These are phyloP conservation scores for Sycon ciliatum DNA, from an alignment of 37 sponge, comb jelly and placozoan genomes.

Conservation along the genomic window DNA sequence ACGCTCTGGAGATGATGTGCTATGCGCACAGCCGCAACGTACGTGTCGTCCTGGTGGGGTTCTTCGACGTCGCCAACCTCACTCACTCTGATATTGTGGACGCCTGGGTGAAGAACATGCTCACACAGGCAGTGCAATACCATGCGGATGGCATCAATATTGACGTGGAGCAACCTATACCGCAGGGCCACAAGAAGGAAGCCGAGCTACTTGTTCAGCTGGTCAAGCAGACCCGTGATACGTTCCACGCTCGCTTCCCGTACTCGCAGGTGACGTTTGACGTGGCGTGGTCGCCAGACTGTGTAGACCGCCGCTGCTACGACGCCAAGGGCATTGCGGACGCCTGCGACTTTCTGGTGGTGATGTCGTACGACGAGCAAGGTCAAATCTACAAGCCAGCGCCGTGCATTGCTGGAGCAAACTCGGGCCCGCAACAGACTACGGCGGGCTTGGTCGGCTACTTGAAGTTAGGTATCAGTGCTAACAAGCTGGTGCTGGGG, in stretches of 20 bases:
- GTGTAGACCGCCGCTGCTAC: conserved; percentile 70
- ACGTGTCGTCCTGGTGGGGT: conserved; percentile 42
- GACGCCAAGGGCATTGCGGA: conserved; percentile 35
- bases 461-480: conserved; percentile 35
- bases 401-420: conserved; percentile 66
- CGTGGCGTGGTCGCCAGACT: conserved; percentile 70
- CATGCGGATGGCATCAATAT: conserved; percentile 71
- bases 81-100: neutral
- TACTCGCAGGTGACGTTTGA: conserved; percentile 55
- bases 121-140: conserved; percentile 20
- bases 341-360: conserved; percentile 50
- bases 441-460: conserved; percentile 34
- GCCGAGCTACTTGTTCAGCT: conserved; percentile 17
- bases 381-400: conserved; percentile 60
- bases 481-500: conserved; percentile 55
- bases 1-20: conserved; percentile 44
- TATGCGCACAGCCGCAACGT: conserved; percentile 43
- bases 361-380: conserved; percentile 84
- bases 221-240: conserved; percentile 20
- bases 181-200: conserved; percentile 14
- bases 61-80: conserved; percentile 24
- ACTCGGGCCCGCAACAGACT: conserved; percentile 49
- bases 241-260: conserved; percentile 38
- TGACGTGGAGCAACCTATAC: conserved; percentile 53
- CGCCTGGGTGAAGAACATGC: conserved; percentile 26